Percentiles rank a stretch among this genome's conserved stretches.
Conservation (phyloP, 64 coral and sea anemone species). For the Stichodactyla helianthus region DNA sequence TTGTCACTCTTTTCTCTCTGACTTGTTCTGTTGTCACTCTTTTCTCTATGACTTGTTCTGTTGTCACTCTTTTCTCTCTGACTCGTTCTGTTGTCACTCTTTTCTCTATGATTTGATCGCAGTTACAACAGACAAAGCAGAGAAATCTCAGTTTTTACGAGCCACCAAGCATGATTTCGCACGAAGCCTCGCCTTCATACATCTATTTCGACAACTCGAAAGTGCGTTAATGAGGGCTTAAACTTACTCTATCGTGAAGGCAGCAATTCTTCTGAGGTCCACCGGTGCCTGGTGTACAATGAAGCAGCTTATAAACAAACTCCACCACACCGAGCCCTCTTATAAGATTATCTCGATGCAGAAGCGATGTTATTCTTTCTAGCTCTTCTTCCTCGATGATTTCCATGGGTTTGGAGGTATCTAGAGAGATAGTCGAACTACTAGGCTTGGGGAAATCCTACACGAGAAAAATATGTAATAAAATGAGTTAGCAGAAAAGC, state of each 20-base stretch:
- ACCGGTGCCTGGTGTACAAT: conserved; percentile 95
- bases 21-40: no score
- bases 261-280: conserved; percentile 90
- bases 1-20: no score
- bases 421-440: neutral
- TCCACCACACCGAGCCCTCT: conserved; percentile 67
- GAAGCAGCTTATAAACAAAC: conserved; percentile 89
- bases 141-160: no score
- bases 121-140: no score
- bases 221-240: no score
- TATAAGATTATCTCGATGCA: conserved; percentile 80
- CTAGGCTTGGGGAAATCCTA: neutral
- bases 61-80: no score
- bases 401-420: conserved; percentile 62
- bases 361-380: conserved; percentile 64
- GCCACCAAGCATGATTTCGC: no score
- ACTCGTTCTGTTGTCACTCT: no score
- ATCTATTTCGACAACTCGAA: no score
- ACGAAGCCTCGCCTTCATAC: no score
- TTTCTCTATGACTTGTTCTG: no score
- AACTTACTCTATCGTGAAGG: conserved; percentile 79
- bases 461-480: neutral
- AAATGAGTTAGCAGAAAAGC: neutral
- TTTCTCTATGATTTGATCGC: no score
- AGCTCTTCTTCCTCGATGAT: conserved; percentile 82